Evolutionary conservation across 2,797 vertebrate species (phyloP), one percentile per base, ranked within the genome.

Genomic region (Xyrichtys novacula): DNA sequence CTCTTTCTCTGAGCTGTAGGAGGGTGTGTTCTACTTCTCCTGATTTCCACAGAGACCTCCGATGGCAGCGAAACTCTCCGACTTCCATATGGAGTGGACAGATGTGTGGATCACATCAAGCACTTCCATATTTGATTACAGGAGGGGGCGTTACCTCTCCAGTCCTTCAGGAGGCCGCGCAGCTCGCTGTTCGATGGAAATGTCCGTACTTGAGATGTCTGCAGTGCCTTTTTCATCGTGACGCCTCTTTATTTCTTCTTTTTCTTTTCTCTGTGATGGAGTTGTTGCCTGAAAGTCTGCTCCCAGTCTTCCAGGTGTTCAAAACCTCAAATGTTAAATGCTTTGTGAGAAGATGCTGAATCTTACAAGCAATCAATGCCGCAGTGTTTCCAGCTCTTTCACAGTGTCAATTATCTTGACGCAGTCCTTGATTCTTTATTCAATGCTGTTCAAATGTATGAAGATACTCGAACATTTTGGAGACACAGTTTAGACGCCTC

Each of bases 31-130:
- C 73, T 40, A 65, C 54, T 74, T 81, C 74, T 71, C 61, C 4
- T 28, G 16, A 49, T 56, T 53, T 80, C 78, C 52, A 9, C 57
- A 8, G 71, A 77, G 69, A 77, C 56, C 2, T 57, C 20, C 0
- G 28, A 80, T 67, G 74, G 44, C 72, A 68, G 43, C 23, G 25
- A 74, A 71, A 53, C 40, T 64, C 44, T 44, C 47, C 29, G 29
- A 46, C 48, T 79, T 80, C 81, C 86, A 88, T 85, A 81, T 85
- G 85, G 82, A 74, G 46, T 36, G 61, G 68, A 85, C 87, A 84
- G 84, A 85, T 88, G 85, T 84, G 80, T 32, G 36, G 44, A 65
- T 48, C 61, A 76, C 80, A 77, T 88, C 77, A 82, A 83, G 76
- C 57, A 12, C 38, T 58, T 65, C 32, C 44, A 22, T 57, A 59